Evolutionary conservation across 2,113 vertebrate species (phyloP).

Genomic region (Cryptoleucopteryx plumbea): DNA sequence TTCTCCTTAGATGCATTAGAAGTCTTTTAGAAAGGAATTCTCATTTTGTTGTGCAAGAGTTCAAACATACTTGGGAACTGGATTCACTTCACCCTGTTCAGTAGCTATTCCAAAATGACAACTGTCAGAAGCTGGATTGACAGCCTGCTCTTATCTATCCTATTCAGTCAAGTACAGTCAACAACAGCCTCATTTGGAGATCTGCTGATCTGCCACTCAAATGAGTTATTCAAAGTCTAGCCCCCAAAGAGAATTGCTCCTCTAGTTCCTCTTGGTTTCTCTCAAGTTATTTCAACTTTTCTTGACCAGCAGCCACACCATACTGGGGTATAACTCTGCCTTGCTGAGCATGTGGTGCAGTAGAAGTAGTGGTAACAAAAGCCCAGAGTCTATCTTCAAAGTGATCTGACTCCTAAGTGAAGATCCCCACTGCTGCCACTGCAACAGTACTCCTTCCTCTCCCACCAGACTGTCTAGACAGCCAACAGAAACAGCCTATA

Average conservation of each 20-base stretch:
- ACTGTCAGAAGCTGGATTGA: neutral
- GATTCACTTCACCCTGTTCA: neutral
- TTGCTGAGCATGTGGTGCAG: neutral
- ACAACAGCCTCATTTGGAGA: neutral
- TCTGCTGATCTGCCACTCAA: neutral
- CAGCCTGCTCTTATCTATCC: neutral
- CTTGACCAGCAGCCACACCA: neutral
- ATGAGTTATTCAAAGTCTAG: neutral
- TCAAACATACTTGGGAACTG: neutral
- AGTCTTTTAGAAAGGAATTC: neutral
- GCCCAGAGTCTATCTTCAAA: neutral
- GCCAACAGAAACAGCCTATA: neutral
- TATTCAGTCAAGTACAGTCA: neutral
- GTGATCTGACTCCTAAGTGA: neutral
- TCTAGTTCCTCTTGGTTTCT: neutral
- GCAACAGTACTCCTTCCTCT: neutral
- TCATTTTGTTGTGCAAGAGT: neutral
- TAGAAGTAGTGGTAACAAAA: neutral
- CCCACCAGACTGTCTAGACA: neutral
- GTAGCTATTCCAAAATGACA: neutral
- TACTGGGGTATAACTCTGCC: neutral
- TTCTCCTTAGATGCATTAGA: neutral
- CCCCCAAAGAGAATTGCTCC: neutral
- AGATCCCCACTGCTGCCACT: neutral
- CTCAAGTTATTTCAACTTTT: neutral